Evolutionary conservation across 2,888 invertebrate genomes (phyloP).

Genomic region (Plemyria rubiginata): DNA sequence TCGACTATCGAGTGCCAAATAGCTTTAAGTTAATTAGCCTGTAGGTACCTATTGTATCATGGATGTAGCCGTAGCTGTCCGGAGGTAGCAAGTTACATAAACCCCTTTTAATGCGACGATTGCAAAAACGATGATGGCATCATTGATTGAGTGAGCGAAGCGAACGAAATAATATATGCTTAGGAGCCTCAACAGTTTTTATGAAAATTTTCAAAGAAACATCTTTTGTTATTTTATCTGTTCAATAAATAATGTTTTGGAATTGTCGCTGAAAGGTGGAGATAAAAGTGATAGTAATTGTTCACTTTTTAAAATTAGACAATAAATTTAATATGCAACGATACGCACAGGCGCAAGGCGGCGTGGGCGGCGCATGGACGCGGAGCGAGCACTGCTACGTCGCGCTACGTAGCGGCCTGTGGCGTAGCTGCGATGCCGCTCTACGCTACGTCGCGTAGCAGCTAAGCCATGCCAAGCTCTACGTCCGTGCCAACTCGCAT

Average conservation of each 20-base stretch:
- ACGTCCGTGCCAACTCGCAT: constrained; percentile 12
- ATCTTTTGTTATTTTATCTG: too few relatives aligned
- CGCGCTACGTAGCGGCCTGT: neutral
- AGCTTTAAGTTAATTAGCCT: constrained; percentile 24
- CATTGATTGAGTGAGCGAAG: too few relatives aligned
- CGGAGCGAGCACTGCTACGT: neutral
- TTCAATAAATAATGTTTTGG: constrained; percentile 5
- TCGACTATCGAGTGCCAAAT: constrained; percentile 17
- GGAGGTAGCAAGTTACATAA: neutral
- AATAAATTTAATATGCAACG: constrained; percentile 46
- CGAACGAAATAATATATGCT: too few relatives aligned
- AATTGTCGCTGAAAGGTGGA: constrained; percentile 24
- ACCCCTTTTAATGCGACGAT: constrained; percentile 11
- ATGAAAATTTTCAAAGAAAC: too few relatives aligned
- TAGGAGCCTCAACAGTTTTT: too few relatives aligned
- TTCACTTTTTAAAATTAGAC: constrained; percentile 44
- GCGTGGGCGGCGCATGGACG: constrained; percentile 11
- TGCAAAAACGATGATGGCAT: neutral
- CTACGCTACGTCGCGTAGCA: neutral
- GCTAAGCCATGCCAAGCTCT: too few relatives aligned
- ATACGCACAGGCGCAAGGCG: constrained; percentile 44
- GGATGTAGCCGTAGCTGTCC: constrained; percentile 5
- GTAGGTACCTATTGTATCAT: neutral
- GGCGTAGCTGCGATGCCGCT: neutral
- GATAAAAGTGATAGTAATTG: constrained; percentile 17